These are phyloP conservation scores for Cynodonichthys magdalenae DNA, from an alignment of 2,797 vertebrate species.

Conservation along the genomic window DNA sequence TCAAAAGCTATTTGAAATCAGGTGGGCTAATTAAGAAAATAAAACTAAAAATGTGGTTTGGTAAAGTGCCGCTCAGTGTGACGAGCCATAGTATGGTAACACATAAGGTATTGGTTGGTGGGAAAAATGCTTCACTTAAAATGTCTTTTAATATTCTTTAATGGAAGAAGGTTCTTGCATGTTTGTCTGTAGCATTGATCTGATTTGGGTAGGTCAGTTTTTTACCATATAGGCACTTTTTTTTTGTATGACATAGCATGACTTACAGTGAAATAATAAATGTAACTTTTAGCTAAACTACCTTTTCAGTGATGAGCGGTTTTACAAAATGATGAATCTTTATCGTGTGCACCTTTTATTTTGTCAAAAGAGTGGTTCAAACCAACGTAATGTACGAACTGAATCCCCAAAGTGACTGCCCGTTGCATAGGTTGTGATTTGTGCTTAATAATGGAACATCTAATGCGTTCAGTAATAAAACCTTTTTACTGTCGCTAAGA, in stretches of 20 bases:
- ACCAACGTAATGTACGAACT: slow-evolving; percentile 10
- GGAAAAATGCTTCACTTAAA: too few relatives aligned
- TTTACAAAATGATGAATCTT: background rate
- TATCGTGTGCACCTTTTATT: slow-evolving; percentile 1
- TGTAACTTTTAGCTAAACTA: background rate
- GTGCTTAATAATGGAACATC: slow-evolving; percentile 68
- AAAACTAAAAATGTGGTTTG: too few relatives aligned
- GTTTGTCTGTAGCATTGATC: too few relatives aligned
- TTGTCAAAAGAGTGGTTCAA: background rate
- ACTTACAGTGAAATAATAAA: background rate
- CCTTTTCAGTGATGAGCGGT: background rate
- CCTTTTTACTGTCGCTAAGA: slow-evolving; percentile 67
- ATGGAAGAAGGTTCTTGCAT: too few relatives aligned
- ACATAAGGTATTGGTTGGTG: too few relatives aligned
- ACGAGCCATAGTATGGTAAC: too few relatives aligned
- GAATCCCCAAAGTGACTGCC: slow-evolving; percentile 15
- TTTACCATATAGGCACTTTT: too few relatives aligned
- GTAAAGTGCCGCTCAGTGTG: too few relatives aligned
- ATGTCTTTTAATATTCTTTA: too few relatives aligned
- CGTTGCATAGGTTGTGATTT: slow-evolving; percentile 56
- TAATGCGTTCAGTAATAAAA: slow-evolving; percentile 73
- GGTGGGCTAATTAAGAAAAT: too few relatives aligned
- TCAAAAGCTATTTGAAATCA: too few relatives aligned
- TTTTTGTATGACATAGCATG: background rate
- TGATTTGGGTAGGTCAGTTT: too few relatives aligned